Conservation (phyloP, 2,113 vertebrate genomes). For the Scomber scombrus region DNA sequence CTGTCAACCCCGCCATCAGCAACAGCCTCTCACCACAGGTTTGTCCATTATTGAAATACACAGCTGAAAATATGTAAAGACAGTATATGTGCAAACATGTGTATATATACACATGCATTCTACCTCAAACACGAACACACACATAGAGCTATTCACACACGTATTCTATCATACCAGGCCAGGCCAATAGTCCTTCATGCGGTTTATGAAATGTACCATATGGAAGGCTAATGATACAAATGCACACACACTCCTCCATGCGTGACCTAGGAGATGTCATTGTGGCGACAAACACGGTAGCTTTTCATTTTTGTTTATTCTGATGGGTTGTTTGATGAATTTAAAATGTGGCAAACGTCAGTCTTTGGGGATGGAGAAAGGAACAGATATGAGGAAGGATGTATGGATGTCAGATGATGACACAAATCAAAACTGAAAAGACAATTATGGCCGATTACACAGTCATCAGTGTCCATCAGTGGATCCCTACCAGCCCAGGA, state of each 20-base stretch:
- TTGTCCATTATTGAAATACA: constrained; percentile 64
- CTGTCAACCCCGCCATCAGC: constrained; percentile 96
- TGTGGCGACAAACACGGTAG: constrained; percentile 68
- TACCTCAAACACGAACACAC: not conserved
- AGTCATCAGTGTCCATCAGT: constrained; percentile 97
- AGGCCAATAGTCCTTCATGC: constrained; percentile 13
- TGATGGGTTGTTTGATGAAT: constrained; percentile 73
- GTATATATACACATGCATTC: not conserved
- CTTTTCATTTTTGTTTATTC: constrained; percentile 77
- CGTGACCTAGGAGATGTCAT: constrained; percentile 53
- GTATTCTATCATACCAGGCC: not conserved
- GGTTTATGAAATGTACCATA: constrained; percentile 36
- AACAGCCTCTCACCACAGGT: constrained; percentile 99
- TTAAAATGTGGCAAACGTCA: constrained; percentile 74
- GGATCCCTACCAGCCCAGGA: constrained; percentile 89
- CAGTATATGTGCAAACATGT: not conserved
- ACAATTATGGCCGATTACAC: constrained; percentile 99
- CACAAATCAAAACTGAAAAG: constrained; percentile 99
- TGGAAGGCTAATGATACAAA: constrained; percentile 43
- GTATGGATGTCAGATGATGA: constrained; percentile 92
- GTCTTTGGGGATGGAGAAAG: constrained; percentile 53
- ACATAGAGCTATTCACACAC: not conserved
- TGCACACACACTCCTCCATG: constrained; percentile 2
- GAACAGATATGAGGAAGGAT: constrained; percentile 81
- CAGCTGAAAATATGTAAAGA: not conserved